Conservation (phyloP, 2,888 invertebrate species). For the Plagodis pulveraria region DNA sequence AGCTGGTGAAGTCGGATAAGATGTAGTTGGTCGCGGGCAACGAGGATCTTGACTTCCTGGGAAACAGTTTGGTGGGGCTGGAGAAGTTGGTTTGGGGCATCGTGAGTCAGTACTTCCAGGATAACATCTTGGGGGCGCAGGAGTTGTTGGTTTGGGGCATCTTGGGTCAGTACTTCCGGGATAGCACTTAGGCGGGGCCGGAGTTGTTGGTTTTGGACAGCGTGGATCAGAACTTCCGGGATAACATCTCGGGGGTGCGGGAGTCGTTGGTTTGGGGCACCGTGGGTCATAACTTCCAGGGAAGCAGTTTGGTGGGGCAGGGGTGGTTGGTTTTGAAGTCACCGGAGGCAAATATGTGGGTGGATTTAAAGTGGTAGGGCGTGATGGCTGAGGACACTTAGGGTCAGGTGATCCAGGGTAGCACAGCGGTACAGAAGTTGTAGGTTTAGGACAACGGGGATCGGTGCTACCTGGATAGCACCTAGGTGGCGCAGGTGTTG, state of each 20-base stretch:
- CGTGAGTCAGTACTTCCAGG: constrained; percentile 58
- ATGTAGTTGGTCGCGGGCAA: constrained; percentile 48
- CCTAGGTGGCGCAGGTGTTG: constrained; percentile 30
- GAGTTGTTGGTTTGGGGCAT: constrained; percentile 54
- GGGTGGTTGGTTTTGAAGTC: constrained; percentile 41
- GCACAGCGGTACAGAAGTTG: constrained; percentile 19
- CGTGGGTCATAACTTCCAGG: constrained; percentile 53
- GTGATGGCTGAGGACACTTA: constrained; percentile 36
- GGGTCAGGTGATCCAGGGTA: constrained; percentile 38
- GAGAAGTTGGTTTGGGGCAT: constrained; percentile 57
- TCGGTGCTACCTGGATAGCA: constrained; percentile 32
- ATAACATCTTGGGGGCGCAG: constrained; percentile 43
- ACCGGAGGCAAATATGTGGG: constrained; percentile 42
- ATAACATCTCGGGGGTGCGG: constrained; percentile 45
- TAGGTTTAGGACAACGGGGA: constrained; percentile 21
- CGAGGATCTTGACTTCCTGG: constrained; percentile 60
- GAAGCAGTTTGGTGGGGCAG: constrained; percentile 46
- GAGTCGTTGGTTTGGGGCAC: constrained; percentile 49
- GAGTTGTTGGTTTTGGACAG: constrained; percentile 57
- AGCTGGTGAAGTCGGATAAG: constrained; percentile 44
- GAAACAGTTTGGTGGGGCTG: constrained; percentile 43
- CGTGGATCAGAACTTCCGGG: constrained; percentile 58
- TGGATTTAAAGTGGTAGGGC: constrained; percentile 48
- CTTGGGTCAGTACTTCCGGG: constrained; percentile 60
- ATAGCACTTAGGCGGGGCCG: constrained; percentile 42